Evolutionary conservation across 2,113 vertebrate species (phyloP).

Genomic region (Osmerus eperlanus): DNA sequence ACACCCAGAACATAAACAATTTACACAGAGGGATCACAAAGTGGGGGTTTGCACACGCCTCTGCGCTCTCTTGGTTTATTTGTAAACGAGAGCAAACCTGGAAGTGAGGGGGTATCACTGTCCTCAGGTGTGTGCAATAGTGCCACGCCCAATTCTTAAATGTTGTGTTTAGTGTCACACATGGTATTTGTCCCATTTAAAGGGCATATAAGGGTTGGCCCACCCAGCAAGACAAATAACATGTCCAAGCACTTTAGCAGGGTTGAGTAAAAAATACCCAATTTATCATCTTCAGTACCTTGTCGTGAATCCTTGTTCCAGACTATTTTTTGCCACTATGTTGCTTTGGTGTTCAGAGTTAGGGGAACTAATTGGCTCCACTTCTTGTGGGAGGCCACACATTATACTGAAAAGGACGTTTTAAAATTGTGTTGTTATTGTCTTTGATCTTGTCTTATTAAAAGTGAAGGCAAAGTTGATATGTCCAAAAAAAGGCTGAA

Average conservation of each 20-base stretch:
- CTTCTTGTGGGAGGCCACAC: neutral
- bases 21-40: neutral
- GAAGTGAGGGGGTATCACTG: neutral
- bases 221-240: neutral
- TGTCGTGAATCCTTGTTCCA: neutral
- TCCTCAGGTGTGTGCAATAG: slow-evolving; percentile 15
- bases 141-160: neutral
- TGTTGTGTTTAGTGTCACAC: slow-evolving; percentile 11
- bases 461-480: neutral
- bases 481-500: neutral
- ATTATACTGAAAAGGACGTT: neutral
- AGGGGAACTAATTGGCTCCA: neutral
- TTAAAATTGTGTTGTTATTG: neutral
- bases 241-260: neutral
- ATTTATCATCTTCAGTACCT: slow-evolving; percentile 9
- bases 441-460: neutral
- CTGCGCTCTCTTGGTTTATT: neutral
- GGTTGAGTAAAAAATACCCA: neutral
- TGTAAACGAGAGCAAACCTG: slow-evolving; percentile 16
- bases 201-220: neutral
- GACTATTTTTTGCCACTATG: neutral
- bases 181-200: slow-evolving; percentile 2
- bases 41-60: slow-evolving; percentile 3
- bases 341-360: neutral
- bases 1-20: neutral